Evolutionary conservation across 2,888 invertebrate genomes (phyloP).

Genomic region (Xestia sexstrigata): DNA sequence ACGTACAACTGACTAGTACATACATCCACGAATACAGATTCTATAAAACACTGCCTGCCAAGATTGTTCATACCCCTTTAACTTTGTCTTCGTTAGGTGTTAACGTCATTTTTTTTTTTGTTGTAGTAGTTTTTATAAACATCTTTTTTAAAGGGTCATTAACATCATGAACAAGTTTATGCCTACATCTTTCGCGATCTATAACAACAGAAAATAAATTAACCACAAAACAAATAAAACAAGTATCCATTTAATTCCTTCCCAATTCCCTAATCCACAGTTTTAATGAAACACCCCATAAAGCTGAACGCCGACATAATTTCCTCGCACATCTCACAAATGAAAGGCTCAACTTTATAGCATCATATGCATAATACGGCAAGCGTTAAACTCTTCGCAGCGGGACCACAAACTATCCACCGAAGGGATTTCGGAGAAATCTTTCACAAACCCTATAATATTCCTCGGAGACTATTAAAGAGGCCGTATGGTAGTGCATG

Average conservation of each 20-base stretch:
- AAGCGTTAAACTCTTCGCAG: conserved; percentile 51
- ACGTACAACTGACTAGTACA: not conserved
- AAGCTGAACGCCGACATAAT: conserved; percentile 46
- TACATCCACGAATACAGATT: not conserved
- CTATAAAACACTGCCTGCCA: not conserved
- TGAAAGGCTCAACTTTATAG: conserved; percentile 64
- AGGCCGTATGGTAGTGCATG: conserved; percentile 55
- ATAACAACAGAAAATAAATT: not conserved
- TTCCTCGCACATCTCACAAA: conserved; percentile 55
- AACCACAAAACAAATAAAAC: not conserved
- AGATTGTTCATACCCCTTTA: not conserved
- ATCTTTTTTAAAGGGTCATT: not conserved
- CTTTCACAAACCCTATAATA: conserved; percentile 65
- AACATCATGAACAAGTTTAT: too few relatives aligned
- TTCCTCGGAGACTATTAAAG: conserved; percentile 64
- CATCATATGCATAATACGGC: conserved; percentile 63
- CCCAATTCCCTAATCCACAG: conserved; percentile 46
- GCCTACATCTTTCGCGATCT: not conserved
- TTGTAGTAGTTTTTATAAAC: not conserved
- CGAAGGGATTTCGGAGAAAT: conserved; percentile 64
- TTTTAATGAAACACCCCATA: conserved; percentile 58
- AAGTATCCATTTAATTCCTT: not conserved
- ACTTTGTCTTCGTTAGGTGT: not conserved
- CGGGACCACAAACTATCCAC: conserved; percentile 62
- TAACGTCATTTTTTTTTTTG: not conserved